A percentile compares a stretch with the other conserved stretches of the same genome.
These are phyloP conservation scores for Luidia sarsii DNA, from an alignment of 53 echinoderm and acorn worm species.

Conservation along the genomic window DNA sequence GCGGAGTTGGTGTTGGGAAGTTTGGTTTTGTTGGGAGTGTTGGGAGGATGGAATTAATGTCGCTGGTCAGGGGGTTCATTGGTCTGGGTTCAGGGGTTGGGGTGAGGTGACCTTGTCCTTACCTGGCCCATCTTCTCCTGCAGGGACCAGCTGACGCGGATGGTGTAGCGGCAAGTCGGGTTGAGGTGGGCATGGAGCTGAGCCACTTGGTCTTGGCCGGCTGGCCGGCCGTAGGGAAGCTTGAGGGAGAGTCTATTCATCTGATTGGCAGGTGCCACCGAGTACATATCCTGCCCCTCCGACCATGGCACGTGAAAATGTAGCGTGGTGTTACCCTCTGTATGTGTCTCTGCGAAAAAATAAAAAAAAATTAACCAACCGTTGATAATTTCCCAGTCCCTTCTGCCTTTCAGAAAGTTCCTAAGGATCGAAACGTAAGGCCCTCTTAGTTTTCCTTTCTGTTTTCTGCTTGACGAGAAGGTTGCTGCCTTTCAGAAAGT, in stretches of 20 bases:
- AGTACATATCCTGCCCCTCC: conserved; percentile 74
- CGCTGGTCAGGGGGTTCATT: no score
- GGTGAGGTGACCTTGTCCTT: no score
- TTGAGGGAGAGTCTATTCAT: conserved; percentile 75
- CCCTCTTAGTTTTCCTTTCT: no score
- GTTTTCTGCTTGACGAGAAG: neutral
- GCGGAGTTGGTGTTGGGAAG: no score
- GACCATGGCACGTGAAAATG: conserved; percentile 88
- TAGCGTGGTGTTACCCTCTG: conserved; percentile 88
- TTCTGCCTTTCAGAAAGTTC: neutral
- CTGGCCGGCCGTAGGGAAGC: conserved; percentile 77
- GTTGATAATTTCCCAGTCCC: conserved; percentile 2
- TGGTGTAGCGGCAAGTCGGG: conserved; percentile 80
- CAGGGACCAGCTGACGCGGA: conserved; percentile 64
- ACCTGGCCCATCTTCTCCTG: conserved; percentile 90
- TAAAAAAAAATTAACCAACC: neutral
- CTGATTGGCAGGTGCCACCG: conserved; percentile 65
- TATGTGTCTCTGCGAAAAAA: neutral
- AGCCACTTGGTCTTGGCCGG: conserved; percentile 51
- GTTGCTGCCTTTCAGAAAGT: no score
- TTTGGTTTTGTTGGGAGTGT: no score
- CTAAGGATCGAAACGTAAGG: no score
- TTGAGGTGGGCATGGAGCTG: conserved; percentile 68
- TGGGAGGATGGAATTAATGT: no score
- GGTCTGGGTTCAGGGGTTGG: no score